Evolutionary conservation across 2,113 vertebrate genomes (phyloP).

Genomic region (Candoia aspera): DNA sequence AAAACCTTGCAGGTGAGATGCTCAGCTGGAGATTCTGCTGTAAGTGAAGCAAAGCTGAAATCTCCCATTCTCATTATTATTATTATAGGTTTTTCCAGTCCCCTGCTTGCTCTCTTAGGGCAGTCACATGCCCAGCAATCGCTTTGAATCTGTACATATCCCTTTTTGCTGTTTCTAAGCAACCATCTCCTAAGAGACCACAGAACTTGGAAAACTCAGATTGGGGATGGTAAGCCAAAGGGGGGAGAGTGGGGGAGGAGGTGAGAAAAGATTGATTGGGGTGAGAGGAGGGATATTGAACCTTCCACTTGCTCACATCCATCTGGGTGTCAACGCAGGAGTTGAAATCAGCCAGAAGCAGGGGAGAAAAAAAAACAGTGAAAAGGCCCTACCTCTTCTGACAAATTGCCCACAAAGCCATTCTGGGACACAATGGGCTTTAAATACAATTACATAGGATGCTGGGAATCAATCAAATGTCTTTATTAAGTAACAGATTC

Average conservation of each 20-base stretch:
- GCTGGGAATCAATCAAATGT: conserved; percentile 3
- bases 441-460: neutral
- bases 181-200: conserved; percentile 49
- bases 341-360: no score
- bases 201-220: conserved; percentile 26
- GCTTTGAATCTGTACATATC: conserved; percentile 26
- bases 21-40: neutral
- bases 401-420: neutral
- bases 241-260: neutral
- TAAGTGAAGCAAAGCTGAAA: neutral
- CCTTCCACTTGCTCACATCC: neutral
- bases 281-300: neutral
- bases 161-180: conserved; percentile 37
- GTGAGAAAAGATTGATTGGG: neutral
- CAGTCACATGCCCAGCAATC: conserved; percentile 2
- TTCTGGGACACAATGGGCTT: no score
- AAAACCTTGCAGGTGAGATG: neutral
- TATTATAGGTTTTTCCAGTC: neutral
- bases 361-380: no score
- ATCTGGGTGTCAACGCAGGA: no score
- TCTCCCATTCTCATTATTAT: neutral
- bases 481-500: conserved; percentile 29
- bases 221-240: neutral
- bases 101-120: neutral
- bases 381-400: no score